phyloP scores from a whole-genome alignment of 1,140 invertebrate genomes.

The Sarcophaga peregrina region DNA sequence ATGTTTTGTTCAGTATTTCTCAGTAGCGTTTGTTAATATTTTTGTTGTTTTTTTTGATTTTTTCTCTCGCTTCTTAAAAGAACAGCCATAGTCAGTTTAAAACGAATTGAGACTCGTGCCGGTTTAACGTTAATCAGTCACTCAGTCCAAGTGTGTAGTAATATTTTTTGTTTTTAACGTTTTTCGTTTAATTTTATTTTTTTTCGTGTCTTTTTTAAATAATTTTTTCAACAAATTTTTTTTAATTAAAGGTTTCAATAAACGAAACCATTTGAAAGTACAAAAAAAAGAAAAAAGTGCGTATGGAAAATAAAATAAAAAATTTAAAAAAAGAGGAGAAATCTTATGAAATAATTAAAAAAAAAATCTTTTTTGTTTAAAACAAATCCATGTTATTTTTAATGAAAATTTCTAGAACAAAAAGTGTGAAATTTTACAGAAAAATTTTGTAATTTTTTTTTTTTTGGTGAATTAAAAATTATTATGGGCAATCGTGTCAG shows the following conservation, averaged over 20 bases:
- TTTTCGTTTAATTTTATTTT: no score
- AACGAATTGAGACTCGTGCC: constrained; percentile 65
- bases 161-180: no score
- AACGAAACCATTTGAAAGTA: background rate
- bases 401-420: background rate
- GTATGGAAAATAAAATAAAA: background rate
- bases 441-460: background rate
- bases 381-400: background rate
- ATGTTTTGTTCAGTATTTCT: constrained; percentile 7
- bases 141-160: no score
- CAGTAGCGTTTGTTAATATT: background rate
- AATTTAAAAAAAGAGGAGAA: background rate
- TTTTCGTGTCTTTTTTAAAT: no score
- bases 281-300: constrained; percentile 1
- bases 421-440: background rate
- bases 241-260: background rate
- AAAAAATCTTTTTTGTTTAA: no score
- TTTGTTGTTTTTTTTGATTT: no score
- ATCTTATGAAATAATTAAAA: background rate
- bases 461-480: background rate
- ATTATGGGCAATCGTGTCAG: constrained; percentile 64
- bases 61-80: constrained; percentile 54
- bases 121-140: constrained; percentile 19
- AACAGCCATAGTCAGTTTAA: constrained; percentile 66
- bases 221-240: no score